Evolutionary conservation across 2,888 invertebrate genomes (phyloP), one percentile per base, ranked within the genome.

Genomic region (Tinea trinotella): DNA sequence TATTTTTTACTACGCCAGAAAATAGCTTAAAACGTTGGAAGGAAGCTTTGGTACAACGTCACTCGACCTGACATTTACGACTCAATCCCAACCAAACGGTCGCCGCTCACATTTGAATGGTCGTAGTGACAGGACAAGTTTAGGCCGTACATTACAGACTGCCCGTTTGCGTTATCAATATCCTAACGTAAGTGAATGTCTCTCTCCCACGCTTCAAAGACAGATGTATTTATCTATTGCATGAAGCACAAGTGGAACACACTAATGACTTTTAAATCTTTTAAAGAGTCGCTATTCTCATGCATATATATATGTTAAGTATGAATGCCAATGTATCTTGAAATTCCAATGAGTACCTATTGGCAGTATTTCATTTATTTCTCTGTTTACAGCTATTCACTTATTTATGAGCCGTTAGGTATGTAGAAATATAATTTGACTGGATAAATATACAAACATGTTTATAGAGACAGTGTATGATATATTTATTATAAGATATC

Each of bases 1-100:
- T 12, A 35, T 40, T 40, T 40, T 40, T 48, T 48, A 10, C 48
- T 17, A 48, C 18, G 7, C 19, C 5, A 18, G 18, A 18, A 19
- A 48, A 48, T 48, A 9, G 48, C 20, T 18, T 20, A 18, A 7
- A 50, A 13, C 18, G 24, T 50, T 15, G n/a, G 20, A 12, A 46
- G 46, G 50, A 12, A 48, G 71, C 71, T 72, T 80, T 75, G 68
- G 75, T 70, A 62, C 66, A 70, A 74, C 66, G 71, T 40, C 71
- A 77, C 77, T 78, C 71, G 74, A 76, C 64, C 69, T 74, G 85
- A 84, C 83, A 66, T 85, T 85, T 85, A 85, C 82, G 83, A 82
- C 83, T 83, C 82, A 81, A 85, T 85, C 77, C 74, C 69, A 67
- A 64, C 70, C 64, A 68, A 10, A 54, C 56, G 80, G 78, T 81